Base-by-base conservation (phyloP, 2,113 vertebrate genomes). In the Ceuthmochares aereus region DNA sequence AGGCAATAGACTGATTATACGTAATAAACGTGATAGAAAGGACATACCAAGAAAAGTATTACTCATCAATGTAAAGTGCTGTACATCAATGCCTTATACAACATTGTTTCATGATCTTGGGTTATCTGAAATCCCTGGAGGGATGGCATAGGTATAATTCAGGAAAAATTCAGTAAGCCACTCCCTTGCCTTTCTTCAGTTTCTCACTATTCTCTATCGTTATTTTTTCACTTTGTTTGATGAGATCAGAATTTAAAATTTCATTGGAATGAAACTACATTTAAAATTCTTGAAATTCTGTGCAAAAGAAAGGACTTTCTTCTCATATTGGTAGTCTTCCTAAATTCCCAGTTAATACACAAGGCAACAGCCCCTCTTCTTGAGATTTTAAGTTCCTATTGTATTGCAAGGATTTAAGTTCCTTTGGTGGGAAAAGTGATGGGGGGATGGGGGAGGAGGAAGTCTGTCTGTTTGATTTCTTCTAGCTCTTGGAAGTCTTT, bases 121-220 rank as follows among this genome's bases (percentile, higher is more conserved):
- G 2, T 2, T 34, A 62, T 45, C 32, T 81, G 45, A 76, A 76
- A 12, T 59, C 30, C 12, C 27, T 49, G 37, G 22, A 43, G 68
- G 37, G 52, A 42, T 59, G 4, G 2, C 27, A 59, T 7, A 55
- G 27, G 4, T 51, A n/a, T 18, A 76, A 75, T 26, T n/a, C 7
- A 69, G 29, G 29, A 52, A 87, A 87, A 68, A 80, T 5, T 59
- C 49, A 66, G 51, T 42, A 59, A 37, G 10, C 4, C 1, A 7
- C 7, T 3, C 6, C 8, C 2, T 12, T 52, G 25, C 3, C 1
- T 7, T 69, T 17, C 13, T 15, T 4, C 8, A 56, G 8, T 63
- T 63, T 82, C 16, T 84, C 2, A 0, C 26, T 84, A 19, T 29
- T 0, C 0, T 56, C 29, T 16, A 42, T 4, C 4, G 4, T 64